phyloP scores from a whole-genome alignment of 1,140 invertebrate species.

The Condylostylus longicornis region DNA sequence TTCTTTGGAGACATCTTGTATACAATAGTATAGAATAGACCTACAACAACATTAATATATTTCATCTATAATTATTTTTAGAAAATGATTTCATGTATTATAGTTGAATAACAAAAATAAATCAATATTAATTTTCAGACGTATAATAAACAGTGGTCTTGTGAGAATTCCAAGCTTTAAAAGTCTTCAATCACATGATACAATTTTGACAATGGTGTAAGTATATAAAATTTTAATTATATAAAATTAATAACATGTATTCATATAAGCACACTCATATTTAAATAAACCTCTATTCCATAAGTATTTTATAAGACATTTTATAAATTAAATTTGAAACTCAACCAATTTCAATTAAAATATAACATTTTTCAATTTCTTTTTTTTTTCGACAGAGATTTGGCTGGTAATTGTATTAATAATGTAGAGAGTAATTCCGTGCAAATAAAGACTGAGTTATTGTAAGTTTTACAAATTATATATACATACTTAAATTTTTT shows the following conservation, averaged over 20 bases:
- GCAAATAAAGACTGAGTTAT: slow-evolving; percentile 38
- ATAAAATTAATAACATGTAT: too few species aligned
- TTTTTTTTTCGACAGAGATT: slow-evolving; percentile 31
- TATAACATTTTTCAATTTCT: slow-evolving; percentile 5
- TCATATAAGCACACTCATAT: too few species aligned
- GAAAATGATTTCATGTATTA: background rate
- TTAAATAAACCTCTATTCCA: slow-evolving; percentile 7
- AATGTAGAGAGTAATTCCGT: slow-evolving; percentile 35
- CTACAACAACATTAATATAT: too few species aligned
- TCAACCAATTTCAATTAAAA: slow-evolving; percentile 1
- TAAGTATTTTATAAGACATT: slow-evolving; percentile 4
- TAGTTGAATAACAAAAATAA: background rate
- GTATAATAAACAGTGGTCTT: slow-evolving; percentile 40
- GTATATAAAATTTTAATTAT: slow-evolving; percentile 15
- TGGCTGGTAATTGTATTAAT: slow-evolving; percentile 41
- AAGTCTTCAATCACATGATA: slow-evolving; percentile 30
- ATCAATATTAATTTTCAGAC: slow-evolving; percentile 29
- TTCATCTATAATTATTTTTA: background rate
- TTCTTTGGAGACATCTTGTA: too few species aligned
- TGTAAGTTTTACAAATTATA: slow-evolving; percentile 34
- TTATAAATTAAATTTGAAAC: slow-evolving; percentile 2
- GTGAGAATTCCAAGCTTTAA: slow-evolving; percentile 35
- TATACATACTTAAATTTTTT: slow-evolving; percentile 3
- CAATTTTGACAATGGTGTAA: slow-evolving; percentile 43
- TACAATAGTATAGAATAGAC: too few species aligned